Conservation (phyloP, 2,113 vertebrate species). For the Ageneiosus marmoratus region DNA sequence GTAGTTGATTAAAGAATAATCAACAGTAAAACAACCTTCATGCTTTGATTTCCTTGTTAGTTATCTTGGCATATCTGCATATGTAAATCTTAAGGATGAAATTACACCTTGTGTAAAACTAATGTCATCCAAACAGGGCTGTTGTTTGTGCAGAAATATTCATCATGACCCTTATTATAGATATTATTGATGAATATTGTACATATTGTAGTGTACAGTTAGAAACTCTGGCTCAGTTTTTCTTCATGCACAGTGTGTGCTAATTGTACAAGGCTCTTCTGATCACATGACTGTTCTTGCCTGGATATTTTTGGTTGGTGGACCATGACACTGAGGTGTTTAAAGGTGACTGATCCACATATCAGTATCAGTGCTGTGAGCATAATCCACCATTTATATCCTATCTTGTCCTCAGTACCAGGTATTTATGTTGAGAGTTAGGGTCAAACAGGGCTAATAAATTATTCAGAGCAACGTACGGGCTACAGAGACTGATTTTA, state of each 20-base stretch:
- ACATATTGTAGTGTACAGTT: not conserved
- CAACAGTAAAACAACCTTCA: not conserved
- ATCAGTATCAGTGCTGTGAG: not conserved
- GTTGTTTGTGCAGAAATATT: not conserved
- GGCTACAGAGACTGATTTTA: not conserved
- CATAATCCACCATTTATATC: not conserved
- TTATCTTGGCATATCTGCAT: not conserved
- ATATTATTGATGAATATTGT: not conserved
- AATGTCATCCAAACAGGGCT: not conserved
- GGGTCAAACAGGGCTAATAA: not conserved
- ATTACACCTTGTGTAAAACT: not conserved
- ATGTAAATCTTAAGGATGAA: not conserved
- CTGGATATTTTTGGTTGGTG: conserved; percentile 5
- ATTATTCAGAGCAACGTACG: conserved; percentile 5
- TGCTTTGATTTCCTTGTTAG: not conserved
- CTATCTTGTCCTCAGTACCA: not conserved
- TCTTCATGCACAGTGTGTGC: not conserved
- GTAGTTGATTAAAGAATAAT: not conserved
- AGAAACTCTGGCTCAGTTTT: not conserved
- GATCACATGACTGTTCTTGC: not conserved
- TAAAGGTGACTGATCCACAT: not conserved
- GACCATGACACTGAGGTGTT: not conserved
- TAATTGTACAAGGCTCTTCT: not conserved
- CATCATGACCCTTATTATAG: too few relatives aligned
- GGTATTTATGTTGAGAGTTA: not conserved